Conservation (phyloP, 2,888 invertebrate species). For the Lasioglossum marginatum region DNA sequence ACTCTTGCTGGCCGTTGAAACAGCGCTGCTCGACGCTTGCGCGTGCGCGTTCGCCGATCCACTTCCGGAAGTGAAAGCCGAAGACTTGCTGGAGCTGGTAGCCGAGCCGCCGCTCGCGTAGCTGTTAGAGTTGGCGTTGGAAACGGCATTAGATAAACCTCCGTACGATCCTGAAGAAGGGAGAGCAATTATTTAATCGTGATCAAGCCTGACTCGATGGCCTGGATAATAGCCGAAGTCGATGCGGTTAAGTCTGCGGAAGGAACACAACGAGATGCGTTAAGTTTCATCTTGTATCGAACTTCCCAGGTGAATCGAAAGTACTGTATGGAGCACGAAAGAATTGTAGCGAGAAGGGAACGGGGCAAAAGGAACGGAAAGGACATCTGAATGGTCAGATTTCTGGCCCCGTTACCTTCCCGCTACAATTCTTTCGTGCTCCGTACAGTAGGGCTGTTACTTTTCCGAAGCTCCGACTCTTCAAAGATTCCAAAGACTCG, state of each 20-base stretch:
- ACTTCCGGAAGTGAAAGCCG: constrained; percentile 59
- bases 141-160: constrained; percentile 60
- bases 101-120: constrained; percentile 59
- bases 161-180: constrained; percentile 61
- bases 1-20: constrained; percentile 61
- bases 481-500: too few relatives aligned
- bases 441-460: too few relatives aligned
- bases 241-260: constrained; percentile 43
- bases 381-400: too few relatives aligned
- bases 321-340: too few relatives aligned
- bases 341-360: too few relatives aligned
- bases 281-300: not conserved
- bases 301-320: not conserved
- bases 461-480: too few relatives aligned
- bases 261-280: constrained; percentile 19
- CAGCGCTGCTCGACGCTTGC: constrained; percentile 56
- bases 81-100: constrained; percentile 66
- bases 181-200: constrained; percentile 65
- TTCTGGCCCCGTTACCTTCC: too few relatives aligned
- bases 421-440: too few relatives aligned
- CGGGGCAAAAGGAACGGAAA: too few relatives aligned
- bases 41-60: constrained; percentile 72
- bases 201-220: constrained; percentile 52
- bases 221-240: constrained; percentile 61
- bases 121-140: constrained; percentile 65